Evolutionary conservation across 2,113 vertebrate genomes (phyloP).

Genomic region (Phrynosoma blainvillii): DNA sequence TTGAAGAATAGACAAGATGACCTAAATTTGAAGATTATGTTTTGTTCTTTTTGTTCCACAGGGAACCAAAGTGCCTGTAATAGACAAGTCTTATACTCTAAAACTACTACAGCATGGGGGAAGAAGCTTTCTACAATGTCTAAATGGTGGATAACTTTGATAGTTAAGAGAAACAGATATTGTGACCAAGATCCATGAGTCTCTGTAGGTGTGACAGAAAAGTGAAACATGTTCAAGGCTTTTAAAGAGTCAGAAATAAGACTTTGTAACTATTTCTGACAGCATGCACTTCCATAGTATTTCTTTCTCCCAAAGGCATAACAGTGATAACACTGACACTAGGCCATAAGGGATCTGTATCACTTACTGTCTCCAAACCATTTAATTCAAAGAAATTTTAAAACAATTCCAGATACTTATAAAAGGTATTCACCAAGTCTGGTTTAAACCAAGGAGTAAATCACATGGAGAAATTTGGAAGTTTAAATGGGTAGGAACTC

Average conservation of each 20-base stretch:
- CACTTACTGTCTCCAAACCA: not conserved
- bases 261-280: slow-evolving; percentile 3
- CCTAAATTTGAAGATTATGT: slow-evolving; percentile 24
- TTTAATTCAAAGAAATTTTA: not conserved
- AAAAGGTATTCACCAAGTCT: not conserved
- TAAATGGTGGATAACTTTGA: slow-evolving; percentile 19
- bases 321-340: not conserved
- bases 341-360: not conserved
- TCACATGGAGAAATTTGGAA: too few species aligned
- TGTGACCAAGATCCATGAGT: slow-evolving; percentile 5
- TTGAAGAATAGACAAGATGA: slow-evolving; percentile 26
- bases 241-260: slow-evolving; percentile 1
- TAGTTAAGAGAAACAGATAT: slow-evolving; percentile 1
- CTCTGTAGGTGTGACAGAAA: not conserved
- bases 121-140: not conserved
- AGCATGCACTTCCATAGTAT: not conserved
- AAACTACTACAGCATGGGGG: slow-evolving; percentile 25
- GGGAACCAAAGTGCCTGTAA: slow-evolving; percentile 11
- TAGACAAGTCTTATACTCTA: slow-evolving; percentile 1
- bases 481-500: too few species aligned
- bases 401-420: not conserved
- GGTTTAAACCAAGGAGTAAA: not conserved
- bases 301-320: not conserved
- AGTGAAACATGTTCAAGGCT: not conserved
- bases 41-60: slow-evolving; percentile 37